Evolutionary conservation across 2,113 vertebrate genomes (phyloP), one percentile per base, ranked within the genome.

Genomic region (Polyodon spathula): DNA sequence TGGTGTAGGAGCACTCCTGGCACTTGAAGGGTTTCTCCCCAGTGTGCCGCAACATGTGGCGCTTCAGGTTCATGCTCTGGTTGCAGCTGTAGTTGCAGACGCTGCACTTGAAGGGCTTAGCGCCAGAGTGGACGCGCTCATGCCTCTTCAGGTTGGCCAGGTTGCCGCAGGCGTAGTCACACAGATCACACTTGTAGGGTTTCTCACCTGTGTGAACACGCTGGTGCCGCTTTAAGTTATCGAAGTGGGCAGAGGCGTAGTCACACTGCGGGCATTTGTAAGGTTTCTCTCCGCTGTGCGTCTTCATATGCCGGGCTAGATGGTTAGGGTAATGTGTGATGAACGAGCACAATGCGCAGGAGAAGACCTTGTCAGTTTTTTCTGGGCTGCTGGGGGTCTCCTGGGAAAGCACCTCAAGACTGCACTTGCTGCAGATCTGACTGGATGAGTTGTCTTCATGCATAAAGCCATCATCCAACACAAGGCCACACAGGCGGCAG

Each of bases 21-120:
- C 95, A 97, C 56, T 91, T 90, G 78, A 97, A 95, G 46, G 95
- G 94, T 70, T 98, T 98, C 78, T 96, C 93, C 0, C 93, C 93
- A 0, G 93, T 97, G 74, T 98, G 95, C 56, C 95, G 85, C 51
- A 98, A 84, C 95, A 97, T 97, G 78, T 98, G 95, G 6, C 94
- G 86, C 81, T 98, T 98, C 66, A 98, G 91, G 88, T 97, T 98
- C 94, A 97, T 98, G 80, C 94, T 98, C 91, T 97, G 95, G 78
- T 97, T 97, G 85, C 94, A 98, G 79, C 88, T 94, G 84, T 97
- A 97, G 70, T 79, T 91, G 84, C 96, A 98, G 66, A 97, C 81
- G 61, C 88, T 87, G 62, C 95, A 98, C 75, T 90, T 88, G 75
- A 98, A 98, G 59, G 94, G 94, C 78, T 98, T 98, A 78, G 92